These are phyloP conservation scores for Bothrops alternatus DNA, from an alignment of 2,797 vertebrate genomes.

Conservation along the genomic window DNA sequence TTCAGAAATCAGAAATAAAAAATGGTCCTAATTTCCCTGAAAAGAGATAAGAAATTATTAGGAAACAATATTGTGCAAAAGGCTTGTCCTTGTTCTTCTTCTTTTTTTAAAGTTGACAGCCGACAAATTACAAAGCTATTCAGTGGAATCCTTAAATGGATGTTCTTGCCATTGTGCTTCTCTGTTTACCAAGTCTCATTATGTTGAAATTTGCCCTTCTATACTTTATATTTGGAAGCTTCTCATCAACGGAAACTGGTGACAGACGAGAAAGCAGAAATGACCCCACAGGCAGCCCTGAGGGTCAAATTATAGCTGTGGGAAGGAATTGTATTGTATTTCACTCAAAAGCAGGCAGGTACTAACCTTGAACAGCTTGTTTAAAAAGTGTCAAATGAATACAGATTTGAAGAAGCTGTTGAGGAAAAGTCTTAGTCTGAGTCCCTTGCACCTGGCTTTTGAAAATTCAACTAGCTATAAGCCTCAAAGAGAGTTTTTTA, in stretches of 20 bases:
- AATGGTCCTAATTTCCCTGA: neutral
- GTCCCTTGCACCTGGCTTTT: neutral
- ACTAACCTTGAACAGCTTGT: constrained; percentile 21
- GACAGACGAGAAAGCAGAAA: constrained; percentile 37
- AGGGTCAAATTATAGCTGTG: neutral
- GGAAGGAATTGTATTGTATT: neutral
- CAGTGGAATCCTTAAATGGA: neutral
- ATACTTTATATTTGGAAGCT: constrained; percentile 38
- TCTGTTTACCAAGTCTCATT: constrained; percentile 48
- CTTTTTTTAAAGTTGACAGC: constrained; percentile 23
- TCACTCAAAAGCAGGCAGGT: neutral
- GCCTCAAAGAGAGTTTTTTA: neutral
- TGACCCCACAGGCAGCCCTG: neutral
- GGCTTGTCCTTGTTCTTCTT: neutral
- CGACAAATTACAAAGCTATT: neutral
- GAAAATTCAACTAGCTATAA: neutral
- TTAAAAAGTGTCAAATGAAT: neutral
- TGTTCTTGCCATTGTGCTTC: neutral
- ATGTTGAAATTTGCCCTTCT: constrained; percentile 44
- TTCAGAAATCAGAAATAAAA: neutral
- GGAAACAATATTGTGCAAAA: neutral
- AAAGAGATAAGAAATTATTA: neutral
- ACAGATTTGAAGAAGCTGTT: neutral
- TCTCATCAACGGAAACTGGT: constrained; percentile 48
- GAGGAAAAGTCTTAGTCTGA: neutral